Conservation (phyloP, 2,888 invertebrate species). For the Eupithecia tripunctaria region DNA sequence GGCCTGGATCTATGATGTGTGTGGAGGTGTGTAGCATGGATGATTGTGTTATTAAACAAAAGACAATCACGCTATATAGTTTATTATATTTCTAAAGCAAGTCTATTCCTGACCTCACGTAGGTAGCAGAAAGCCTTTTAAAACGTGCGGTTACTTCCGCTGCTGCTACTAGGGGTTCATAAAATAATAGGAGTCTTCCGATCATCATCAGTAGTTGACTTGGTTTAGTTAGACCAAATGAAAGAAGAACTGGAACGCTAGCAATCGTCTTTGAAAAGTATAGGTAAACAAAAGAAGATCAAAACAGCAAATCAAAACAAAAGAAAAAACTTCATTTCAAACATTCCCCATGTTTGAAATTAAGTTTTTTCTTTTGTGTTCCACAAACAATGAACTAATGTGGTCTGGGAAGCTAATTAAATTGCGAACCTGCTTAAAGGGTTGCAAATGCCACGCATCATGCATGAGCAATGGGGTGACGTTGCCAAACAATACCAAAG, state of each 20-base stretch:
- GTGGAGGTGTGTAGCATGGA: too few species aligned
- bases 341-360: too few species aligned
- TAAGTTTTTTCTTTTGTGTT: too few species aligned
- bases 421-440: not conserved
- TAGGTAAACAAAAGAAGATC: not conserved
- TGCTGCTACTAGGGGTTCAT: not conserved
- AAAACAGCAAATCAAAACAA: not conserved
- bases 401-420: not conserved
- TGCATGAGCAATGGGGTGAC: not conserved
- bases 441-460: not conserved
- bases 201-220: not conserved
- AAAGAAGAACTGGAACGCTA: not conserved
- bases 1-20: too few species aligned
- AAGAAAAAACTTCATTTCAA: not conserved
- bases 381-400: not conserved
- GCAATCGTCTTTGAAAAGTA: not conserved
- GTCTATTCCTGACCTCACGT: not conserved
- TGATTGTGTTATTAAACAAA: too few species aligned
- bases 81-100: too few species aligned
- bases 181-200: not conserved
- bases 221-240: not conserved
- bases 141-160: conserved; percentile 1
- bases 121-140: not conserved
- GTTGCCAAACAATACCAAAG: not conserved
- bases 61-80: too few species aligned